Percentiles rank a stretch among this genome's conserved stretches.
Conservation (phyloP, 92 coral and sea anemone species). For the Zoanthus sociatus region DNA sequence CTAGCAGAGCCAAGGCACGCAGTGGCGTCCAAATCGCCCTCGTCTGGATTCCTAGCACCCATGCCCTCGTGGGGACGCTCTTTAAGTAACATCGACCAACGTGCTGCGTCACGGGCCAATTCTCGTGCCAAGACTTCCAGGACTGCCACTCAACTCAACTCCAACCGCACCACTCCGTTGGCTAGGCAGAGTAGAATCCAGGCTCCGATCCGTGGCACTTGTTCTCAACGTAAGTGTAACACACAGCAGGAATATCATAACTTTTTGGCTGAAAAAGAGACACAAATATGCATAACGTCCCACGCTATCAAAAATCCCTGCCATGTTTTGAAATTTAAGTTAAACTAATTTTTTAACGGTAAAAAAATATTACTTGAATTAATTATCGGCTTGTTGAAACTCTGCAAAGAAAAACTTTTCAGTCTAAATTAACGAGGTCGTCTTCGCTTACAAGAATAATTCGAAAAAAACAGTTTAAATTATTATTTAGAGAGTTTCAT, state of each 20-base stretch:
- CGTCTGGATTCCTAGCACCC: conserved; percentile 78
- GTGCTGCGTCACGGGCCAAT: conserved; percentile 94
- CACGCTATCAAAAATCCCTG: too few relatives aligned
- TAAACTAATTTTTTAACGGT: too few relatives aligned
- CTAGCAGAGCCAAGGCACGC: conserved; percentile 75
- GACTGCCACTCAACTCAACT: conserved; percentile 67
- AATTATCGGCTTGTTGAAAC: too few relatives aligned
- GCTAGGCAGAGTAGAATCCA: conserved; percentile 77
- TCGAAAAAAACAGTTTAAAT: too few relatives aligned
- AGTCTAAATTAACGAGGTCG: too few relatives aligned
- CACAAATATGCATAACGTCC: not conserved
- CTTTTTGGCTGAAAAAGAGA: not conserved
- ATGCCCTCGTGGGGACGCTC: conserved; percentile 93
- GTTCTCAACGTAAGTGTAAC: conserved; percentile 91
- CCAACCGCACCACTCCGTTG: conserved; percentile 62
- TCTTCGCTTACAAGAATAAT: too few relatives aligned
- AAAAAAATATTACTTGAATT: too few relatives aligned
- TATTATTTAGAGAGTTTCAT: too few relatives aligned
- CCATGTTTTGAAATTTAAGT: too few relatives aligned
- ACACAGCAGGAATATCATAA: not conserved
- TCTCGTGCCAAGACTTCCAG: conserved; percentile 77
- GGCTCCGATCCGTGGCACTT: conserved; percentile 84
- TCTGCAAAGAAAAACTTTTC: too few relatives aligned
- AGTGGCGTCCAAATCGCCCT: conserved; percentile 68
- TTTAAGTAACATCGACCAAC: conserved; percentile 91